Evolutionary conservation across 2,113 vertebrate genomes (phyloP).

Genomic region (Poeciliopsis prolifica): DNA sequence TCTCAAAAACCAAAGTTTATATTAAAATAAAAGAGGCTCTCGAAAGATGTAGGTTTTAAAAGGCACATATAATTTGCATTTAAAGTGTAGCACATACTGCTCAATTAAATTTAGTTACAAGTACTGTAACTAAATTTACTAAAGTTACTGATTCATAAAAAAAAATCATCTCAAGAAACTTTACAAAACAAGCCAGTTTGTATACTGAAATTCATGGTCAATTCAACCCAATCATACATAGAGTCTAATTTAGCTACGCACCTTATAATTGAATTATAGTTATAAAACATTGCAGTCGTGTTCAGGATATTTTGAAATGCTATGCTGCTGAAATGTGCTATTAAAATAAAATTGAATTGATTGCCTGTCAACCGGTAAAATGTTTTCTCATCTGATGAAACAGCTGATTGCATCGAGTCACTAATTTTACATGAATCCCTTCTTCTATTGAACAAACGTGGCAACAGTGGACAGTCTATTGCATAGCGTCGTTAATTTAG

Average conservation of each 20-base stretch:
- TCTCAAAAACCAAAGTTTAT: slow-evolving; percentile 41
- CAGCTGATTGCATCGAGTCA: neutral
- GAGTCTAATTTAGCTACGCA: neutral
- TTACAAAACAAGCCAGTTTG: neutral
- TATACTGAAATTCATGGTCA: neutral
- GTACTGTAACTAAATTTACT: no score
- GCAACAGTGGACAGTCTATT: neutral
- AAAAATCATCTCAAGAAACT: no score
- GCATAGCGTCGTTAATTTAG: neutral
- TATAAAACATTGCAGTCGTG: neutral
- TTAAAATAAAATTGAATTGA: no score
- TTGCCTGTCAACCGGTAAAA: neutral
- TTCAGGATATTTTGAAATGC: neutral
- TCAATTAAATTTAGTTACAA: no score
- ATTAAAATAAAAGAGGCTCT: slow-evolving; percentile 15
- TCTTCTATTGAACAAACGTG: neutral
- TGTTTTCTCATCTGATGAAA: neutral
- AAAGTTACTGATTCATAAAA: no score
- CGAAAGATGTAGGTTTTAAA: slow-evolving; percentile 4
- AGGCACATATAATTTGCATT: no score
- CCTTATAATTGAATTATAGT: no score
- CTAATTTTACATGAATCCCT: neutral
- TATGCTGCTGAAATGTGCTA: no score
- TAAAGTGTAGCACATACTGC: no score
- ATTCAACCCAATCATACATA: neutral